Evolutionary conservation across 2,797 vertebrate genomes (phyloP), one percentile per base, ranked within the genome.

Genomic region (Euphonia xanthogaster): DNA sequence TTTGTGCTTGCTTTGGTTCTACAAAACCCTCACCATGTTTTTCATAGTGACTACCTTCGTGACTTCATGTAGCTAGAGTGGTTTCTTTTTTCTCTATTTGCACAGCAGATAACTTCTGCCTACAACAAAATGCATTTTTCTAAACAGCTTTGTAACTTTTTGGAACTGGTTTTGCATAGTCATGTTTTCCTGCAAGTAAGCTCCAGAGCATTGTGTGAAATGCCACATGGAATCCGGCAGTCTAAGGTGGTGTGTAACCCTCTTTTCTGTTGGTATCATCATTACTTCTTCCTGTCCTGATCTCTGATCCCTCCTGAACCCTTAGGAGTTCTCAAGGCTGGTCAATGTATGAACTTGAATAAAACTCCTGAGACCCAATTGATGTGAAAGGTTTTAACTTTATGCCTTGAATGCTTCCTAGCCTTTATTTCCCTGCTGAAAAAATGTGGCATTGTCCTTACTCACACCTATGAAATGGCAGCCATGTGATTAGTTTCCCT

Each of bases 201-300:
- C 21, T 62, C 44, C 1, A 1, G n/a, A 81, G 14, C 7, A 14
- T 5, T 20, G 27, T 14, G 14, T 61, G 50, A 84, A 81, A 65
- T 7, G 4, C 6, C 27, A 30, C 0, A 0, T 35, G 27, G 12
- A 78, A 62, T 17, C 30, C 42, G 77, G 45, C 44, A 37, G 51
- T 40, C 11, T 63, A 37, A 66, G 40, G 11, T 37, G 35, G 16
- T 60, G 37, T 66, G 19, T 40, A 21, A 37, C 22, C 8, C 4
- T 77, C 21, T 58, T 70, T 65, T 54, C 23, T 4, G 3, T 66
- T 48, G 65, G 25, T 37, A 71, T 48, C 19, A 23, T 33, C 9
- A 31, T 30, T 17, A 7, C 7, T 47, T 3, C 78, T 87, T 35
- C 30, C 16, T 17, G 10, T 14, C 18, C 25, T 85, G 37, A 44